Evolutionary conservation across 2,888 invertebrate species (phyloP), one percentile per base, ranked within the genome.

Genomic region (Leptothorax acervorum): DNA sequence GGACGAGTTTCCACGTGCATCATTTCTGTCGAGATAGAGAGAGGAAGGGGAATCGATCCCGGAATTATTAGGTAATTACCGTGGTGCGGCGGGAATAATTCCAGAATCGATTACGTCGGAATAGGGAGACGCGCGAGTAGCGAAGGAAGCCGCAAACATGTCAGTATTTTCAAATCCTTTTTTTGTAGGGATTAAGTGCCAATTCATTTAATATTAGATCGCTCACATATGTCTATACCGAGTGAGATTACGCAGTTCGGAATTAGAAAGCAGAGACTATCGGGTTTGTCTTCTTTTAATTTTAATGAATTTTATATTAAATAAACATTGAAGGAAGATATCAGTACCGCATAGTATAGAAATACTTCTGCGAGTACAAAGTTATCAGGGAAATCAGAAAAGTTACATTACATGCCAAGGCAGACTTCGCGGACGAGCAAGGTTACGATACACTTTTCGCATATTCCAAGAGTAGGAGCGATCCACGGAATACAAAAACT

Each of bases 1-100:
- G 76, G 83, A 83, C 39, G 48, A 74, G 84, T 70, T 82, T 79
- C 68, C 53, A 51, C 62, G 63, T 87, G 87, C 89, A 83, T 85
- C 88, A 85, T 85, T 81, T 51, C 74, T 75, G 57, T 65, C 83
- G 45, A 51, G 28, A 66, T 31, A 45, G 62, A 45, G 23, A 28
- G 15, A 1, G 68, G 9, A 15, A 18, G 6, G 15, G 65, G 73
- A 76, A 90, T 90, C 88, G 88, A 90, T 90, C 75, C 42, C 53
- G 73, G 85, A 90, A 90, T 90, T 90, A 90, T 90, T 90, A 90
- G 89, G 90, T 89, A 90, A 90, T 90, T 90, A 90, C 87, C 70
- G 75, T 75, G 81, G 83, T 87, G 89, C 85, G 83, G 84, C 66
- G 85, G 75, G 89, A 88, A 89, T 90, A 90, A 90, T 89, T 87